Conservation (phyloP, 2,113 vertebrate genomes). For the Suncus etruscus region DNA sequence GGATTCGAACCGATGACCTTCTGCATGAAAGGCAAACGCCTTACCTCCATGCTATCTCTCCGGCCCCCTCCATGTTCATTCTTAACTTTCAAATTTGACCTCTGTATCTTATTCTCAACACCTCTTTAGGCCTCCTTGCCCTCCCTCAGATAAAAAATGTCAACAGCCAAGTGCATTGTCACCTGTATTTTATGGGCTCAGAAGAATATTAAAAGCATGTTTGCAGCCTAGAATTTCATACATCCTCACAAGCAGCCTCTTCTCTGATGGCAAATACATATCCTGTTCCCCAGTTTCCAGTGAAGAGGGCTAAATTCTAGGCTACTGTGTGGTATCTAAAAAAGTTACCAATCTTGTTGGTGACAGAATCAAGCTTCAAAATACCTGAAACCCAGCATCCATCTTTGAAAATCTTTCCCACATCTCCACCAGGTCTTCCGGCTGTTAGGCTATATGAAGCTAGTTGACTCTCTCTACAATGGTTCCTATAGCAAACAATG, state of each 20-base stretch:
- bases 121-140: not conserved
- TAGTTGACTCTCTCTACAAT: not conserved
- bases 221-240: not conserved
- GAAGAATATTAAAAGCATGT: slow-evolving; percentile 35
- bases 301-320: slow-evolving; percentile 17
- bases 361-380: not conserved
- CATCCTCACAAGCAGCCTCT: not conserved
- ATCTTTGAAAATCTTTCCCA: not conserved
- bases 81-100: not conserved
- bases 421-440: not conserved
- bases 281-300: slow-evolving; percentile 18
- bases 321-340: not conserved
- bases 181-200: not conserved
- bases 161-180: not conserved
- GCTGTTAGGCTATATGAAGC: too few relatives aligned
- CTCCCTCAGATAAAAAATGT: slow-evolving; percentile 12
- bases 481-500: not conserved
- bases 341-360: not conserved
- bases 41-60: too few relatives aligned
- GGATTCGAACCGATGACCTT: too few relatives aligned
- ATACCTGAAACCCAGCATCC: not conserved
- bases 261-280: not conserved
- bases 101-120: not conserved
- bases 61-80: too few relatives aligned
- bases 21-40: too few relatives aligned